Conservation (phyloP, 37 sponge, comb jelly and placozoan species). For the Theonella swinhoei region DNA sequence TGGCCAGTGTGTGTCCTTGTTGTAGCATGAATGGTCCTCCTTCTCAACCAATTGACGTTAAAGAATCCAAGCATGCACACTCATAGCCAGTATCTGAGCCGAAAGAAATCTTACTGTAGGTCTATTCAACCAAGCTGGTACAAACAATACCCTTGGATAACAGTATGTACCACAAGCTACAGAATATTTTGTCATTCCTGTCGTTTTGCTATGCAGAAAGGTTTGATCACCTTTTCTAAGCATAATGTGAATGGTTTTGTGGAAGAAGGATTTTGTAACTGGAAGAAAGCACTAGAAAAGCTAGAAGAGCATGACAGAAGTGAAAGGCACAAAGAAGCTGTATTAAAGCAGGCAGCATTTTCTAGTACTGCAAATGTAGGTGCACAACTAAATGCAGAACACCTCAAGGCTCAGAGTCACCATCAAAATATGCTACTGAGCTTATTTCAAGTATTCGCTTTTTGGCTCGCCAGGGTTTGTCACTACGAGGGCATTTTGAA, state of each 20-base stretch:
- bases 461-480: neutral
- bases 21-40: slow-evolving; percentile 23
- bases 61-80: slow-evolving; percentile 2
- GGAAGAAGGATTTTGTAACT: slow-evolving; percentile 39
- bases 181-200: slow-evolving; percentile 37
- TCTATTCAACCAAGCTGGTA: slow-evolving; percentile 58
- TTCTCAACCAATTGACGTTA: slow-evolving; percentile 28
- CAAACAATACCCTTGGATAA: slow-evolving; percentile 53
- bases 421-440: too few species aligned
- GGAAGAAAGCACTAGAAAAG: slow-evolving; percentile 44
- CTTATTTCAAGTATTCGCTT: neutral
- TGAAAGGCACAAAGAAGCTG: slow-evolving; percentile 20
- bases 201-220: slow-evolving; percentile 26
- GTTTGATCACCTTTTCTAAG: slow-evolving; percentile 23
- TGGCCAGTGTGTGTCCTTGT: slow-evolving; percentile 38
- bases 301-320: slow-evolving; percentile 51
- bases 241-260: neutral
- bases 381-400: neutral
- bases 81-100: slow-evolving; percentile 2
- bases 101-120: slow-evolving; percentile 42
- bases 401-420: too few species aligned
- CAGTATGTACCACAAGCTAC: slow-evolving; percentile 39
- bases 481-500: too few species aligned
- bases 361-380: neutral
- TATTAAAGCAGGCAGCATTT: neutral